Evolutionary conservation across 2,113 vertebrate genomes (phyloP), one percentile per base, ranked within the genome.

Genomic region (Cavia aperea): DNA sequence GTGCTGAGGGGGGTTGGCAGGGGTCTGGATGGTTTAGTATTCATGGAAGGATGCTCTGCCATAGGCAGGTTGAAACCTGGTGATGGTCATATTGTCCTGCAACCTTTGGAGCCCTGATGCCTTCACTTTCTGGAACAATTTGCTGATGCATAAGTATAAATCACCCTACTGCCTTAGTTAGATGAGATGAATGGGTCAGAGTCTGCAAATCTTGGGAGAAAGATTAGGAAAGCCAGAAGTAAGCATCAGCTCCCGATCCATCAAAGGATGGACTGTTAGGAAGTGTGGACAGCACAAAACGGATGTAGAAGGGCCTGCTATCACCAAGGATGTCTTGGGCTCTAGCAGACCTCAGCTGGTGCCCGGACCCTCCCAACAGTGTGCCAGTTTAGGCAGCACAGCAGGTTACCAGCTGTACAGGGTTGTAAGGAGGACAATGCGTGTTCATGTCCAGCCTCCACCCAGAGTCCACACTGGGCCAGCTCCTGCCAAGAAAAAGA

Each of bases 21-120:
- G 86, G 7, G 7, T 16, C 58, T 2, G 13, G 33, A 10, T 14
- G 36, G 23, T 24, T 23, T 0, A 15, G 14, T 5, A 1, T 58
- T 56, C 54, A 31, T 81, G 21, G 33, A 49, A 54, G n/a, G 33
- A 43, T 1, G 18, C 39, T 62, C 33, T 29, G 11, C 62, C 49
- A 7, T 0, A 1, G 46, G 15, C 21, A 43, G 43, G 46, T 43
- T 83, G 70, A 68, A 63, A 39, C 54, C 85, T 65, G 49, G 18
- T 43, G 70, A 46, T 46, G 46, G 51, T 63, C 73, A 58, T 21
- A 11, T 18, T 19, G 26, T 36, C 39, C n/a, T 77, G 23, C 4
- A 26, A 13, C 21, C 79, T 63, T 49, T 73, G 23, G 77, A 72
- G 83, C 23, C 19, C 49, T 0, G 1, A 16, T 49, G 54, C 16